Base-by-base conservation (phyloP, 1,140 invertebrate species). In the Philotrypesis tridentata region DNA sequence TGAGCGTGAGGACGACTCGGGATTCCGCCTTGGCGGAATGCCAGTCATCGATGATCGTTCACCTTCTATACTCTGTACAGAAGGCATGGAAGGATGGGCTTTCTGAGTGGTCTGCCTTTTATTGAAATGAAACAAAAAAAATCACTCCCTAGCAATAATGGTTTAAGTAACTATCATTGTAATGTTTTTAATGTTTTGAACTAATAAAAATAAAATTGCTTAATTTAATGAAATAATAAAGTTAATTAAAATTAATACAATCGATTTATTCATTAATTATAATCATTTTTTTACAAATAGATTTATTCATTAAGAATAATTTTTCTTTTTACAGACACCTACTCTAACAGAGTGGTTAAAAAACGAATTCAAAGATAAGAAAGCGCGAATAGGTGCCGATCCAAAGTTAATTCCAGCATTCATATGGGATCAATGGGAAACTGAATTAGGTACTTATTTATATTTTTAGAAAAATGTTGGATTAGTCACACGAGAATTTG, bases 321-420 rank as follows among this genome's bases (percentile, higher is more conserved):
- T n/a, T n/a, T n/a, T 70, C 37, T 70, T 31, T 67, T 67, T 82
- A 0, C 60, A 91, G 90, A 85, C 89, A 40, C 93, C 94, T 3
- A 92, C 90, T 1, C 90, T 95, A 74, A 91, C 93, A 2, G 91
- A 95, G 80, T 96, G 95, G 95, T 89, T 96, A 33, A 92, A 92
- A 86, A 91, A 94, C 48, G 93, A 95, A n/a, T 92, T 97, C 72
- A 92, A 93, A 82, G 92, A 95, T 84, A 74, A 80, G 23, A 48
- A 48, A 2, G 60, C 93, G 55, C 90, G 93, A 74, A 94, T 99
- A 23, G 98, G 97, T 0, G 96, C 95, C 17, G 97, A 99, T 93
- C 96, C 97, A 0, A 94, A 94, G 68, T 88, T 96, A 27, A 93
- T 96, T 9, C 93, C 95, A 0, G 93, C 95, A 63, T 86, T 89